Evolutionary conservation across 1,140 invertebrate species (phyloP).

Genomic region (Cyrtorhinus lividipennis): DNA sequence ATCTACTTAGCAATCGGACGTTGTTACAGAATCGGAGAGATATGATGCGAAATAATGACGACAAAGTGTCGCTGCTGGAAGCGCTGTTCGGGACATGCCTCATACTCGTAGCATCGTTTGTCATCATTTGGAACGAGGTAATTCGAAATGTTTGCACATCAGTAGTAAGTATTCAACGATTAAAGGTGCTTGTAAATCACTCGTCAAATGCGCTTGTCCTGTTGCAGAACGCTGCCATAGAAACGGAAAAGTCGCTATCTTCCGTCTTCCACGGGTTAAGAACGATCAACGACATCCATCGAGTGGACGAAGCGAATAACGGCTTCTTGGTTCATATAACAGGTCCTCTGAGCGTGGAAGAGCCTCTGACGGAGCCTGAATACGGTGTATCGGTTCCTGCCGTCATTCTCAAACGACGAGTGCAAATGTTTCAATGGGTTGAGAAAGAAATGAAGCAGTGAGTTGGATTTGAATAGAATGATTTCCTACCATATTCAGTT

Average conservation of each 20-base stretch:
- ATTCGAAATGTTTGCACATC: too few relatives aligned
- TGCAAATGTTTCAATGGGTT: constrained; percentile 87
- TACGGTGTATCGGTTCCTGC: constrained; percentile 61
- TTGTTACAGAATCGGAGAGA: too few relatives aligned
- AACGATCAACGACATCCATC: constrained; percentile 8
- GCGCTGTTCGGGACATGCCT: too few relatives aligned
- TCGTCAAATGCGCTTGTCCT: neutral
- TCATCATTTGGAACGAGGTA: too few relatives aligned
- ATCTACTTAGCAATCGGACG: too few relatives aligned
- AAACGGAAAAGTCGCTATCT: neutral
- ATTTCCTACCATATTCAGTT: too few relatives aligned
- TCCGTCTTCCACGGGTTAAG: constrained; percentile 13
- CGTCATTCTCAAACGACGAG: constrained; percentile 54
- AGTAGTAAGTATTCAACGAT: too few relatives aligned
- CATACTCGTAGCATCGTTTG: too few relatives aligned
- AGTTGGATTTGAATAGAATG: too few relatives aligned
- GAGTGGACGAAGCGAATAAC: constrained; percentile 41
- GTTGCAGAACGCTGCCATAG: neutral
- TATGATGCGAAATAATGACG: too few relatives aligned
- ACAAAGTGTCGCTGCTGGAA: too few relatives aligned
- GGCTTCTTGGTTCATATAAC: constrained; percentile 59
- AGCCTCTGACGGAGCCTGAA: constrained; percentile 63
- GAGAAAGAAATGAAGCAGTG: constrained; percentile 39
- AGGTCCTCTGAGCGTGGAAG: constrained; percentile 53
- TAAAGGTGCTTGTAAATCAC: too few relatives aligned